phyloP scores from a whole-genome alignment of 2,888 invertebrate species.

The Podotricha telesiphe region DNA sequence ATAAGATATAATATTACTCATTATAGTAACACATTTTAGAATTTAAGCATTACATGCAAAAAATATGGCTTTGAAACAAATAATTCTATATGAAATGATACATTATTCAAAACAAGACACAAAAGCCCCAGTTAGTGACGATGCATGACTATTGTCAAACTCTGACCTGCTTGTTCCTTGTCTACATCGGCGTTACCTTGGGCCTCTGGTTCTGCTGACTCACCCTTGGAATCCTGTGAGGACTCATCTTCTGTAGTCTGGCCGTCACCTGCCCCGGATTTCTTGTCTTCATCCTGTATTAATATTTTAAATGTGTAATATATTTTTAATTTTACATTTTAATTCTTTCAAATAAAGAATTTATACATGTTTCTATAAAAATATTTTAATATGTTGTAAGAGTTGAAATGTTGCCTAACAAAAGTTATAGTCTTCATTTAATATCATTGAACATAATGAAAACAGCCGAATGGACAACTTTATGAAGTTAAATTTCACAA shows the following conservation, averaged over 20 bases:
- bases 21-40: no score
- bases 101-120: conserved; percentile 18
- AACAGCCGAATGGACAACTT: background rate
- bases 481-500: background rate
- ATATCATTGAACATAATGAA: background rate
- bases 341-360: background rate
- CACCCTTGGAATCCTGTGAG: conserved; percentile 82
- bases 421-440: background rate
- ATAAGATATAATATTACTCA: background rate
- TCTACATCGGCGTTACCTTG: conserved; percentile 77
- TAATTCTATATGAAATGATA: conserved; percentile 4
- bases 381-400: background rate
- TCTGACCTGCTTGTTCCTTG: conserved; percentile 65
- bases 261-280: conserved; percentile 74
- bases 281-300: conserved; percentile 80
- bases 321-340: background rate
- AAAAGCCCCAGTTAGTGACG: conserved; percentile 67
- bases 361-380: background rate
- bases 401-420: background rate
- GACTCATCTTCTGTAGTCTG: conserved; percentile 81
- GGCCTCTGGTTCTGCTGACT: conserved; percentile 60
- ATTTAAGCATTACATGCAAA: background rate
- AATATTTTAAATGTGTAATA: background rate
- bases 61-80: background rate
- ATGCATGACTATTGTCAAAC: conserved; percentile 60